Base-by-base conservation (phyloP, 2,888 invertebrate genomes). In the Caenorhabditis imperialis region DNA sequence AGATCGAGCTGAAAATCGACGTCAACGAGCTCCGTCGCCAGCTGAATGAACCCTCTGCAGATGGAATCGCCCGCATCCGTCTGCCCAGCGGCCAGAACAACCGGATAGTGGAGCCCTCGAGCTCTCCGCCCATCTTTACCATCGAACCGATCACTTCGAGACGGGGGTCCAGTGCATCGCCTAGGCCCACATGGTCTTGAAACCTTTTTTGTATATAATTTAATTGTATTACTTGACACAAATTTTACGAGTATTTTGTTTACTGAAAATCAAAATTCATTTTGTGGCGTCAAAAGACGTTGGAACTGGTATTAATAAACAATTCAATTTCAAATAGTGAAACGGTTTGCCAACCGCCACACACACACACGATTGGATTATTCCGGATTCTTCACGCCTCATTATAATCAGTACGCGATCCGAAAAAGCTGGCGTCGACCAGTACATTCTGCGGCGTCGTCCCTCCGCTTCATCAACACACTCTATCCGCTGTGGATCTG, bases 1-100 rank as follows among this genome's bases (percentile, higher is more conserved):
- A 77, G 77, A 65, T 77, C 27, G 77, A 77, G 12, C 42, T 77
- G n/a, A 65, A 69, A 38, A 57, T 77, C 54, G 72, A 77, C 40
- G 57, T 70, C 14, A 62, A 74, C 14, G 71, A 74, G 30, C 60
- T 77, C 1, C 73, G 74, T 20, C 50, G 60, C 6, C 60, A 71
- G 38, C 22, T 74, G 25, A 51, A 77, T 30, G 61, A 71, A 35
- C 48, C 47, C 12, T 44, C 62, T 5, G 18, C 55, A 8, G 71
- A 71, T 22, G 62, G 65, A 30, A 57, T 71, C 23, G 55, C 71
- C 35, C 57, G 71, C 23, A 57, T 71, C 30, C 57, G 71, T 14
- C 35, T 71, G 10, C 71, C 71, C 1, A 57, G 37, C 6, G 10
- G 10, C 30, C 7, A 10, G 7, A 30, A 6, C 30, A n/a, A n/a